Base-by-base conservation (phyloP, 2,888 invertebrate species). In the Ctena decussata region DNA sequence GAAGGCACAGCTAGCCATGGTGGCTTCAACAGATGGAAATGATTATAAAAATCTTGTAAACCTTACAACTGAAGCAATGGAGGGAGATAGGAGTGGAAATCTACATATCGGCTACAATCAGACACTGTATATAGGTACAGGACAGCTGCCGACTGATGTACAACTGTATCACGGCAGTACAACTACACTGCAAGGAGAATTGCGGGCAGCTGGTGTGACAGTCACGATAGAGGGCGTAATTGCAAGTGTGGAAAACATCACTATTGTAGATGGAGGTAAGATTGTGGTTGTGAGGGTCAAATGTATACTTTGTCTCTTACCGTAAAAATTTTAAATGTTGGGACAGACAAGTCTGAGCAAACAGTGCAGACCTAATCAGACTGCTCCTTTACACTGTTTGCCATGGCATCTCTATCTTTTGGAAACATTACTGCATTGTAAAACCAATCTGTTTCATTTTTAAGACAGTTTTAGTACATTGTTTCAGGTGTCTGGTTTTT, bases 261-360 rank as follows among this genome's bases (percentile, higher is more conserved):
- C 93, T 6, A 90, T 93, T 35, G 92, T 91, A 0, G 92, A 93
- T 87, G 89, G 89, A 75, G 93, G 93, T 93, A 76, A 57, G 74
- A 57, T 8, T 24, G 12, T 41, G 15, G 15, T 41, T 41, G 6
- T 41, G 15, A 41, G n/a, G n/a, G n/a, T n/a, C n/a, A n/a, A n/a
- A n/a, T n/a, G n/a, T n/a, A n/a, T n/a, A n/a, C n/a, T n/a, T n/a
- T n/a, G n/a, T n/a, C n/a, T n/a, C n/a, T n/a, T n/a, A n/a, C n/a
- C n/a, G n/a, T n/a, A n/a, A n/a, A n/a, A n/a, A n/a, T n/a, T n/a
- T n/a, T n/a, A n/a, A n/a, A n/a, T n/a, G n/a, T n/a, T n/a, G n/a
- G n/a, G n/a, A n/a, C n/a, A n/a, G n/a, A n/a, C n/a, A n/a, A n/a
- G n/a, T n/a, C n/a, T n/a, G n/a, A n/a, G n/a, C n/a, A n/a, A n/a